Percentiles rank a stretch among this genome's conserved stretches.
These are phyloP conservation scores for Leucoptera coffeella DNA, from an alignment of 2,888 invertebrate species.

Conservation along the genomic window DNA sequence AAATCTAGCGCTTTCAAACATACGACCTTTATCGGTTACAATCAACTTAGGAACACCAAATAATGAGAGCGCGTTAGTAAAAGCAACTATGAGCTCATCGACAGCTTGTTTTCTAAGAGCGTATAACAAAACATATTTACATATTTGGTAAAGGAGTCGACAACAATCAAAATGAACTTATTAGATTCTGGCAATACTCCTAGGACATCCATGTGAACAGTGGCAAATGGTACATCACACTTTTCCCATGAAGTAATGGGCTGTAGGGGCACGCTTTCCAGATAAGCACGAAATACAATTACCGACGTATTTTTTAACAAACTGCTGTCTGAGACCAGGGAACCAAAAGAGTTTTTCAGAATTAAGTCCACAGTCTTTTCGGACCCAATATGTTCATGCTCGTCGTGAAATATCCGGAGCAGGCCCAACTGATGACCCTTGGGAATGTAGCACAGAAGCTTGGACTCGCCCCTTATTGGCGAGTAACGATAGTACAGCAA, in stretches of 20 bases:
- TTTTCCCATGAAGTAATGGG: constrained; percentile 9
- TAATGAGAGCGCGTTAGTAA: too few relatives aligned
- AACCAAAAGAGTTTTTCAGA: constrained; percentile 3
- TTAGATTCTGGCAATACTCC: constrained; percentile 2
- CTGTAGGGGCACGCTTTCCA: constrained; percentile 1
- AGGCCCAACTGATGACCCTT: constrained; percentile 3
- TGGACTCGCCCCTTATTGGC: too few relatives aligned
- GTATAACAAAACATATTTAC: too few relatives aligned
- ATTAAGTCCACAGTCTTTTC: constrained; percentile 3
- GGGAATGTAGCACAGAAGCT: too few relatives aligned
- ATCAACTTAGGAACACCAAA: too few relatives aligned
- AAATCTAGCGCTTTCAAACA: constrained; percentile 2
- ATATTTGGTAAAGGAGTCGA: constrained; percentile 3
- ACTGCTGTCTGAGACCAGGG: constrained; percentile 2
- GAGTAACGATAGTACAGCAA: too few relatives aligned
- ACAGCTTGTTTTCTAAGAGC: too few relatives aligned
- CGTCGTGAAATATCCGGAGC: constrained; percentile 3
- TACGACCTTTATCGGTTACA: constrained; percentile 3
- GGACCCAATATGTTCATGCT: constrained; percentile 2
- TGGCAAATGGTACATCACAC: too few relatives aligned
- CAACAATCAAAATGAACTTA: constrained; percentile 1
- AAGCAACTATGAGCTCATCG: too few relatives aligned
- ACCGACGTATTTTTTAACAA: constrained; percentile 1
- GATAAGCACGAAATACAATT: constrained; percentile 2
- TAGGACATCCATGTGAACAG: too few relatives aligned